Percentiles rank a stretch among this genome's conserved stretches.
Conservation (phyloP, 2,888 invertebrate genomes). For the Mythimna vitellina region DNA sequence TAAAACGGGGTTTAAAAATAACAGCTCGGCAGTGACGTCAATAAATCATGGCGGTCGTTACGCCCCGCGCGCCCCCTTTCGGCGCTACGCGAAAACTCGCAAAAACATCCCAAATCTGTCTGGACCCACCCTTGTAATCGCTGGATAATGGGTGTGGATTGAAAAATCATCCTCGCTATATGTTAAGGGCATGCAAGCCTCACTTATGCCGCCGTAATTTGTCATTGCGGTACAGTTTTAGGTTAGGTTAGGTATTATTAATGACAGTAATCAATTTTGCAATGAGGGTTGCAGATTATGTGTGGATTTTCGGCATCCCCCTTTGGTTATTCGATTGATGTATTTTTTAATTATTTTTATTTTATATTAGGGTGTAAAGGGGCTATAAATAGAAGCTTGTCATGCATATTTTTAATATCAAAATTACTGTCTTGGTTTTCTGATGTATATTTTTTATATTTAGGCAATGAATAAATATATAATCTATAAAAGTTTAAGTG, state of each 20-base stretch:
- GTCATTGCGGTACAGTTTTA: slow-evolving; percentile 71
- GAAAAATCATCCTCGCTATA: slow-evolving; percentile 87
- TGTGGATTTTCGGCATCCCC: slow-evolving; percentile 44
- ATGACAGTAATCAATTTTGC: slow-evolving; percentile 70
- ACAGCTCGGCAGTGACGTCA: slow-evolving; percentile 77
- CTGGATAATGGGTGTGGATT: slow-evolving; percentile 87
- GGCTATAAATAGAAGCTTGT: neutral
- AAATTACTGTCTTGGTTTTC: neutral
- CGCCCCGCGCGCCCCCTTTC: slow-evolving; percentile 76
- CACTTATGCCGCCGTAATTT: slow-evolving; percentile 69
- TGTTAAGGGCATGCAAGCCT: slow-evolving; percentile 76
- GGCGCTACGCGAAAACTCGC: slow-evolving; percentile 72
- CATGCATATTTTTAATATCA: neutral
- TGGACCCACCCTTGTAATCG: slow-evolving; percentile 89
- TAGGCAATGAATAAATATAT: neutral
- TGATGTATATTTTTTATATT: neutral
- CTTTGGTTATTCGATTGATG: slow-evolving; percentile 28
- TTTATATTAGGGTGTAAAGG: neutral
- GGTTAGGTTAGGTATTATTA: slow-evolving; percentile 68
- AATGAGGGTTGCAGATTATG: slow-evolving; percentile 64
- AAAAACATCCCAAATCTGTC: slow-evolving; percentile 86
- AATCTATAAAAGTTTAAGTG: slow-evolving; percentile 19
- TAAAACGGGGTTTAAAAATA: slow-evolving; percentile 83
- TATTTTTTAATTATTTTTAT: slow-evolving; percentile 8
- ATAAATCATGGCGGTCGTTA: slow-evolving; percentile 83